Evolutionary conservation across 2,797 vertebrate genomes (phyloP).

Genomic region (Phalanger gymnotis): DNA sequence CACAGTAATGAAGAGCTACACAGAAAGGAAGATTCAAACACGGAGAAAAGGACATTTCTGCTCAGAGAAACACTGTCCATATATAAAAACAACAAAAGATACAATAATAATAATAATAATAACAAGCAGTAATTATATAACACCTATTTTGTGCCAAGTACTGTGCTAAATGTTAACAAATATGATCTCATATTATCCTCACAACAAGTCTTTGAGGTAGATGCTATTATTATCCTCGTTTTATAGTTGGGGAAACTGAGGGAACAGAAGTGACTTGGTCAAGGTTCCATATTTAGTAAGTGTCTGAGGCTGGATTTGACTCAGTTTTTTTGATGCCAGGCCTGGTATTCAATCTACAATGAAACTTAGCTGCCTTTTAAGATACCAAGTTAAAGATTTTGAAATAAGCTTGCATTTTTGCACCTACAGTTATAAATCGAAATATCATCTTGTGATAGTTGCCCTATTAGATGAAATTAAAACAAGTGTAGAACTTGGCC

Average conservation of each 20-base stretch:
- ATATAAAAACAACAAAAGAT: not conserved
- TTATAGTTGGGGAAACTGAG: not conserved
- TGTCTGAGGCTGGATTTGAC: not conserved
- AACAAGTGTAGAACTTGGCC: not conserved
- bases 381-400: not conserved
- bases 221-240: not conserved
- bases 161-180: not conserved
- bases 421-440: not conserved
- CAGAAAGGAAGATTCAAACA: not conserved
- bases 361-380: not conserved
- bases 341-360: not conserved
- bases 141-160: not conserved
- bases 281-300: not conserved
- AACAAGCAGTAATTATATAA: not conserved
- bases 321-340: not conserved
- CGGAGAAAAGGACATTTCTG: not conserved
- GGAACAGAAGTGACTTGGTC: not conserved
- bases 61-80: not conserved
- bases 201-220: not conserved
- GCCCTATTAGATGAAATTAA: not conserved
- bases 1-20: not conserved
- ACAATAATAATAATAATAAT: not conserved
- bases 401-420: not conserved
- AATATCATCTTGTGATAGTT: not conserved
- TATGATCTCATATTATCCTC: not conserved